Evolutionary conservation across 2,113 vertebrate species (phyloP), one percentile per base, ranked within the genome.

Genomic region (Barnardius zonarius): DNA sequence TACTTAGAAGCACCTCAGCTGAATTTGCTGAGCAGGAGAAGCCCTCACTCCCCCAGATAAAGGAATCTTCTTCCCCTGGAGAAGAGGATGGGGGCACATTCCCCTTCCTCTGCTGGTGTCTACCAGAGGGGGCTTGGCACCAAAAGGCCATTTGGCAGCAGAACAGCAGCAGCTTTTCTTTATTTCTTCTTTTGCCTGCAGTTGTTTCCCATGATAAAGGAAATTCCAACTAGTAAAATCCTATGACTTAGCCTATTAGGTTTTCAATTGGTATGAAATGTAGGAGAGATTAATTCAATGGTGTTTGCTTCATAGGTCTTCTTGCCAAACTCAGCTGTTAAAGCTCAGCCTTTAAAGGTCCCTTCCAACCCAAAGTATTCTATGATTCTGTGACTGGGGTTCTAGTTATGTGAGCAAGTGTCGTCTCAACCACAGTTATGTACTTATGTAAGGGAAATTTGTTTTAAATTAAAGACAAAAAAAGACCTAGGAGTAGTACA

Each of bases 121-220:
- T 94, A 68, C 82, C 88, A 95, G 94, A 85, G 90, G 94, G 91
- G 48, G 91, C 68, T 49, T 80, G 66, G 83, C 27, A n/a, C 57
- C 51, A 22, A 10, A 22, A 35, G 18, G 46, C 39, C 31, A 0
- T 41, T 52, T 33, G 63, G 70, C 72, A 61, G 59, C 54, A 9
- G 37, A n/a, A 18, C 59, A n/a, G 51, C 86, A 11, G 17, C 59
- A 27, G 35, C 43, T 63, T 63, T 37, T 41, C 17, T 33, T 72
- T 25, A 33, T 73, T 78, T 78, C 27, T 80, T 41, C 25, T 51
- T 28, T 63, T 70, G 33, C 57, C 20, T 54, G 73, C 49, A 33
- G n/a, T 67, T 59, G 33, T 78, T 93, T 93, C 81, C 61, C 72
- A 5, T 72, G 48, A 39, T 64, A 85, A 80, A 93, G 19, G 14